These are phyloP conservation scores for Carlito syrichta DNA, from an alignment of 2,113 vertebrate species.

Conservation along the genomic window DNA sequence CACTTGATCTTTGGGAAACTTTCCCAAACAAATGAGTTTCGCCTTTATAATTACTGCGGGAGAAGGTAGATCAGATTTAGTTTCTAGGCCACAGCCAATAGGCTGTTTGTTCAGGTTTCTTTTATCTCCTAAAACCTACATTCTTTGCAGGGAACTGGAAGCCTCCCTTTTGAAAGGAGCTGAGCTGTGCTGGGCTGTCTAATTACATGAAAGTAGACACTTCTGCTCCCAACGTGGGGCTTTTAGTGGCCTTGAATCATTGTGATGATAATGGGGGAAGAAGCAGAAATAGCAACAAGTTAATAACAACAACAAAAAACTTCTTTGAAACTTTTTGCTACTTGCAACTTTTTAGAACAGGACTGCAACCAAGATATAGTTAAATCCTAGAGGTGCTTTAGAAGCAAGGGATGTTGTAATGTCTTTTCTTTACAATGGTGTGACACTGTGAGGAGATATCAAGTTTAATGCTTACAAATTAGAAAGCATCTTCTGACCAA, in stretches of 20 bases:
- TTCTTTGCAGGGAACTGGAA: conserved; percentile 79
- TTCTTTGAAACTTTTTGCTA: conserved; percentile 72
- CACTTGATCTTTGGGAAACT: conserved; percentile 79
- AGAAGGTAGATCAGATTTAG: conserved; percentile 76
- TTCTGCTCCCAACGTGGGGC: conserved; percentile 77
- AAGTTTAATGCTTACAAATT: conserved; percentile 76
- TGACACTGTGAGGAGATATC: conserved; percentile 58
- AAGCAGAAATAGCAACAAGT: conserved; percentile 70
- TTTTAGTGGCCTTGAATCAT: conserved; percentile 80
- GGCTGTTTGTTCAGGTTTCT: conserved; percentile 77
- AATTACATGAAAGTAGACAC: conserved; percentile 88
- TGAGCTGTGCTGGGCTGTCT: conserved; percentile 78
- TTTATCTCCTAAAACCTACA: conserved; percentile 80
- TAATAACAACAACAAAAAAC: conserved; percentile 54
- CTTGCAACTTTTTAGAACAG: conserved; percentile 61
- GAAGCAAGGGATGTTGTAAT: conserved; percentile 49
- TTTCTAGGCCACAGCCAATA: conserved; percentile 81
- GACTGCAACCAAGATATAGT: conserved; percentile 20
- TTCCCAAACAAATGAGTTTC: conserved; percentile 77
- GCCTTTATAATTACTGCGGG: conserved; percentile 74
- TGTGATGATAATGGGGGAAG: conserved; percentile 78
- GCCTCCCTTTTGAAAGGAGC: conserved; percentile 78
- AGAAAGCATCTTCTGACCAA: conserved; percentile 72
- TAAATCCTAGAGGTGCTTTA: conserved; percentile 46
- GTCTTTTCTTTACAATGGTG: conserved; percentile 68